Evolutionary conservation across 2,888 invertebrate species (phyloP), one percentile per base, ranked within the genome.

Genomic region (Metellina segmentata): DNA sequence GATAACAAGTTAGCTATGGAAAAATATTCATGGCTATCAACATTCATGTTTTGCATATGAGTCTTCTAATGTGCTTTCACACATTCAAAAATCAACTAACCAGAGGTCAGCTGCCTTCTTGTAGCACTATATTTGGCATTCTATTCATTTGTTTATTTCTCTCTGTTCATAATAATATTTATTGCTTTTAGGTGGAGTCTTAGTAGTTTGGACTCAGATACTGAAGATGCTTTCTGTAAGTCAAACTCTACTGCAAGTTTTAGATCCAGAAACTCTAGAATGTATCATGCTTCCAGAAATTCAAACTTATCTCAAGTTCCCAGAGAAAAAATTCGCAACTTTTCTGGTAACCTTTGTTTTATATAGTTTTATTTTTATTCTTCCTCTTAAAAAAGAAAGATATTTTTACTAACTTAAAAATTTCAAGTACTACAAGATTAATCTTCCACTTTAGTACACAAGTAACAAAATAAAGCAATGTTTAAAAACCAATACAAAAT

Each of bases 161-260:
- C 8, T 61, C n/a, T 6, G 16, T 48, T 19, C 9, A 48, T 69
- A 61, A 13, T 61, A n/a, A 51, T 77, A n/a, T 51, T 61, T 78
- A 20, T 78, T 78, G 16, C 20, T 77, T 19, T 81, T 92, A 97
- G 97, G 94, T 96, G 97, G 94, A 97, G 97, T 94, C 95, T 97
- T 93, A 97, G 97, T 95, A 97, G 97, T 94, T 96, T 98, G 96
- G 98, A 98, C 95, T 98, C 98, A 52, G 98, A 98, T 94, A 97
- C 97, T 93, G 98, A 98, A 94, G 97, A 96, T 94, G 94, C 95
- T n/a, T 95, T 96, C 96, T 93, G 94, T 81, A 94, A 94, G 88
- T 94, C 94, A 49, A 81, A 48, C 77, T 34, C 90, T 20, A 85
- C 86, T 78, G 75, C 86, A 20, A 91, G 91, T 71, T 91, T 91